Base-by-base conservation (phyloP, 2,888 invertebrate genomes). In the Xylocampa areola region DNA sequence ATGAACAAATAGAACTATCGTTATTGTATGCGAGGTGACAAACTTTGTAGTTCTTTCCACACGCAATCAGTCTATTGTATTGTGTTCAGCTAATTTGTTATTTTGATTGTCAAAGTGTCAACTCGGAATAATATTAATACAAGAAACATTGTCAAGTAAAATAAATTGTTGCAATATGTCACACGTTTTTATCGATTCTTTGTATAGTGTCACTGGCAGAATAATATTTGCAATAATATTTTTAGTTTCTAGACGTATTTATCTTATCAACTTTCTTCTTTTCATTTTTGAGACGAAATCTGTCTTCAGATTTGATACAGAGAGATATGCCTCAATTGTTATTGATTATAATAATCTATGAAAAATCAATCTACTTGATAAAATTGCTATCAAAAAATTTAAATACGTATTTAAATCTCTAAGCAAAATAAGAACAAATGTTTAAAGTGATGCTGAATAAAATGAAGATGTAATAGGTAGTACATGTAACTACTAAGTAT, bases 31-130 rank as follows among this genome's bases (percentile, higher is more conserved):
- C 17, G 17, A 29, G 23, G 2, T 43, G 0, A 8, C 19, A 10
- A 27, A 23, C 7, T 14, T 43, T 7, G 19, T 35, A 11, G 7
- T 25, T 44, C 29, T 45, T 27, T 41, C 68, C 30, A 40, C 68
- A 60, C 51, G 51, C 39, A 17, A 67, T 44, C 39, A 5, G 29
- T 35, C 11, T 30, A 8, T 35, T 50, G 33, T 44, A 23, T 49
- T 43, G 60, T 49, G 2, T 39, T 67, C 13, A 52, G 17, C 17
- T 41, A 45, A 68, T 51, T 51, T 63, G 33, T 68, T 50, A 51
- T 63, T 61, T 51, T 52, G 44, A 29, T 44, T 51, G 30, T 33
- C 32, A 40, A 30, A 29, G 44, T 51, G 30, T 33, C 32, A 40
- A 30, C 30, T 35, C 25, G 21, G 35, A 14, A 1, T 36, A 11